Evolutionary conservation across 2,797 vertebrate genomes (phyloP), one percentile per base, ranked within the genome.

Genomic region (Ateles fusciceps): DNA sequence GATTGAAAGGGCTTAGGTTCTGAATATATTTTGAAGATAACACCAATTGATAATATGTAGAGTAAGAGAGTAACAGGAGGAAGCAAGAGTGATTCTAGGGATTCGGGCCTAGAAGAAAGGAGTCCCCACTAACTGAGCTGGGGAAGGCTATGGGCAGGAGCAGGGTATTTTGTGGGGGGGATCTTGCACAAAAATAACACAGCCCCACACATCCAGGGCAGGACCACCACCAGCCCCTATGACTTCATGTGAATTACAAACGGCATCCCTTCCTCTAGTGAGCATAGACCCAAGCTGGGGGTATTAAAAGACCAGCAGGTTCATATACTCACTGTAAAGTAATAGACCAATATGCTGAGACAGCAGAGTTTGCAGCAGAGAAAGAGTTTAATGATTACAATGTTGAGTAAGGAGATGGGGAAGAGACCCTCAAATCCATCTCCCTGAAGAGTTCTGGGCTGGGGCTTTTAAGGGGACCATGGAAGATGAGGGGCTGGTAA

Each of bases 201-300:
- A 57, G 52, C 0, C 33, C 2, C 7, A 26, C 6, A 1, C 19
- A 24, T 48, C 74, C n/a, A 28, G 44, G 21, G 28, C 9, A 74
- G 22, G 42, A 33, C 5, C 2, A 39, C 71, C 17, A 39, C 6
- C 0, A 33, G 39, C 42, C 26, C 19, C 1, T 1, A 7, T 2
- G 33, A 46, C 10, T 96, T 64, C 33, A 7, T 91, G 83, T 80
- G 33, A 22, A 21, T 75, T 39, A 52, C 36, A 88, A 92, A 94
- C 19, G 26, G 6, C 68, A 21, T 28, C 30, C 7, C 10, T 85
- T 55, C 36, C 39, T 36, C 15, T 10, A 26, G 68, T 7, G 19
- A 75, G 30, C 55, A 55, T 12, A 42, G 50, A 17, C 19, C 52
- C 24, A 1, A 4, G 19, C 24, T 11, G 19, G 64, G 26, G 12